Base-by-base conservation (phyloP, 64 coral and sea anemone genomes). In the Pachyseris speciosa region DNA sequence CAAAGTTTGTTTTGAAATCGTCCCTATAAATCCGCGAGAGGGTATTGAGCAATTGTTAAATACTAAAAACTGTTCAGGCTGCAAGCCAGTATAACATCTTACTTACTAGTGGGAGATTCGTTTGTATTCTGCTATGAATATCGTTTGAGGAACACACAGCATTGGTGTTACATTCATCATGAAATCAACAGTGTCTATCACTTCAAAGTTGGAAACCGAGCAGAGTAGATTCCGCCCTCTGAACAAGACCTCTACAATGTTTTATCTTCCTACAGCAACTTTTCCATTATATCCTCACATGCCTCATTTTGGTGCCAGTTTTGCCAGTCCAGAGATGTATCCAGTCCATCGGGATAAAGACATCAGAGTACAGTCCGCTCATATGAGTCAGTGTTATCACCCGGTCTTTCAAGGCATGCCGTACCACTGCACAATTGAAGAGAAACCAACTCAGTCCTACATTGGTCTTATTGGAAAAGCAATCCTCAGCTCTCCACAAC, bases 371-470 rank as follows among this genome's bases (percentile, higher is more conserved):
- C 13, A 47, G 71, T 3, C 41, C 11, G 28, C 47, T 55, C 48
- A 36, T 37, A 9, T 31, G 7, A 57, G 29, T 49, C 48, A 6
- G 2, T 57, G 15, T 79, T 79, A 22, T 32, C 75, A 79, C 16
- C 48, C 47, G 3, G 28, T 17, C 17, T 79, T 79, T 57, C 75
- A 57, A 55, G 75, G 6, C 5, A 55, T 79, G 20, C 47, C 47
- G 31, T 39, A 55, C 28, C 89, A 83, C 31, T 7, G 24, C 44
- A 91, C 20, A 39, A 34, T 83, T 72, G 78, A 91, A 27, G 77
- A 91, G 47, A 91, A 91, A 84, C 89, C 89, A 74, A 83, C 61
- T 55, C 77, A 91, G 65, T 84, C 89, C 2, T 91, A 91, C 49
- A 91, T 91, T 28, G 65, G 78, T 22, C 69, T 83, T 0, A 91